These are phyloP conservation scores for Parnassius orleans DNA, from an alignment of 2,888 invertebrate species.

Conservation along the genomic window DNA sequence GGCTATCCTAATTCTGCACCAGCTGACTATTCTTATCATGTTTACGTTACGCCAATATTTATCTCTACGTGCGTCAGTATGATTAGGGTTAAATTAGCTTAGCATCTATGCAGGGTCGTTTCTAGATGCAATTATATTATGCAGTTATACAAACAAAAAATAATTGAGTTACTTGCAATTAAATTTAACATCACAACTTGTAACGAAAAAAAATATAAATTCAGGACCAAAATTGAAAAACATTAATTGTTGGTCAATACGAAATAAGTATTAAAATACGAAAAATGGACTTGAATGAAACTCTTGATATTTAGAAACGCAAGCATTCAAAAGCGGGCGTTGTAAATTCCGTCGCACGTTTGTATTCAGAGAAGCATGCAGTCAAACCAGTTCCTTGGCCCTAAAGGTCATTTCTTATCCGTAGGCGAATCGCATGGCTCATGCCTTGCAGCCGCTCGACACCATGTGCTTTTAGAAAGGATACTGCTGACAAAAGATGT, in stretches of 20 bases:
- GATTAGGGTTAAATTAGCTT: slow-evolving; percentile 6
- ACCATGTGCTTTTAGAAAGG: slow-evolving; percentile 25
- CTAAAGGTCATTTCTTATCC: slow-evolving; percentile 71
- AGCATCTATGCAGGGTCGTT: too few relatives aligned
- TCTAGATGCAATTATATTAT: too few relatives aligned
- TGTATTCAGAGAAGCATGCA: slow-evolving; percentile 57
- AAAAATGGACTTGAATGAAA: slow-evolving; percentile 38
- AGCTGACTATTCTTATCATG: slow-evolving; percentile 20
- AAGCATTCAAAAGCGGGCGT: slow-evolving; percentile 40
- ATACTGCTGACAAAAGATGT: slow-evolving; percentile 24
- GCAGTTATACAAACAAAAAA: too few relatives aligned
- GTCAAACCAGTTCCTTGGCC: slow-evolving; percentile 66
- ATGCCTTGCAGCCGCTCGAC: slow-evolving; percentile 6
- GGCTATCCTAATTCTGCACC: slow-evolving; percentile 11
- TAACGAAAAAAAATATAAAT: too few relatives aligned
- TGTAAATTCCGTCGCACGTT: slow-evolving; percentile 54
- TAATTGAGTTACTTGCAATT: too few relatives aligned
- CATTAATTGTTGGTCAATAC: too few relatives aligned
- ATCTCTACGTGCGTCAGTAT: slow-evolving; percentile 9
- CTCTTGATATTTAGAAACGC: slow-evolving; percentile 38
- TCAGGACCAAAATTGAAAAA: too few relatives aligned
- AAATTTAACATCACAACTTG: too few relatives aligned
- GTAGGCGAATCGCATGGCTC: slow-evolving; percentile 60
- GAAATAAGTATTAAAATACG: too few relatives aligned
- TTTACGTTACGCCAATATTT: slow-evolving; percentile 21